Evolutionary conservation across 1,140 invertebrate species (phyloP), one percentile per base, ranked within the genome.

Genomic region (Drosophila navojoa): DNA sequence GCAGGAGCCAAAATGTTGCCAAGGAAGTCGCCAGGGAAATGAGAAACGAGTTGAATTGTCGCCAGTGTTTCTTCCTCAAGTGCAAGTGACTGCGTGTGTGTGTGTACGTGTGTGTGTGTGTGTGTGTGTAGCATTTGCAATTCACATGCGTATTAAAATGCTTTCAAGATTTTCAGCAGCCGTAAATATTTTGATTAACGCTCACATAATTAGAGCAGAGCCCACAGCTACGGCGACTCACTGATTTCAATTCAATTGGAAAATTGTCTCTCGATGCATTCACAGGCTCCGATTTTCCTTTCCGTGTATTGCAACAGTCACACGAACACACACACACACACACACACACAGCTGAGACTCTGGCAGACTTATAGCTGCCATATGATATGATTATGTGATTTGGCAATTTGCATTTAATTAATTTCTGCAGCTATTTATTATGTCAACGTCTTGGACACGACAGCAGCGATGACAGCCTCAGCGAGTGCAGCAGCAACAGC

Each of bases 391-490:
- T 87, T 87, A 87, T 87, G 82, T 76, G 82, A 87, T 87, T 89
- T 89, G 76, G 73, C 79, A 89, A 87, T 87, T 89, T 87, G 82
- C 82, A 87, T 87, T 87, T 87, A 87, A 87, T 87, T 87, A 87
- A 87, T 89, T 87, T 82, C 82, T 76, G 74, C 76, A 76, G 69
- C 84, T 87, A 89, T 87, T 87, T 87, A 87, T 87, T 87, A 87
- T 87, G 82, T 87, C 82, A 89, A 87, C 79, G 44, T 52, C 58
- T 38, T 35, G 29, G 40, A 22, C 9, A 45, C 60, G 22, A 40
- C 67, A 32, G 40, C 63, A 57, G 4, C 68, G 59, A 63, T 81
- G 71, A 81, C 75, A 76, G 27, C 40, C 11, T 45, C 49, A 50
- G 58, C 61, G 77, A 40, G 59, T 62, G 63, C 59, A 67, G 50